Evolutionary conservation across 2,113 vertebrate species (phyloP).

Genomic region (Sialia sialis): DNA sequence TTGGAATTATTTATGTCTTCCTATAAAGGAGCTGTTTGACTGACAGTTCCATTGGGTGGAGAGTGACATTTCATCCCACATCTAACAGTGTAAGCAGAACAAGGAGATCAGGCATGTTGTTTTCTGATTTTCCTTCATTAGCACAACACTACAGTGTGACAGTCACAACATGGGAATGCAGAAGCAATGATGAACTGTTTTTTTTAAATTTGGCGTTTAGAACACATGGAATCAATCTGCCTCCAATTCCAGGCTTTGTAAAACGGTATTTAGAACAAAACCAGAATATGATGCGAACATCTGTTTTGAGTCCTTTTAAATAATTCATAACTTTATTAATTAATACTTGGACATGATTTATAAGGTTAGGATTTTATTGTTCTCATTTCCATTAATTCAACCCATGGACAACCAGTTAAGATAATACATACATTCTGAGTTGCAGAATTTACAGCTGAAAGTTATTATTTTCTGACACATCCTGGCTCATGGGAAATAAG

Average conservation of each 20-base stretch:
- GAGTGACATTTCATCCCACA: background rate
- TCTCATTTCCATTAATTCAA: conserved; percentile 21
- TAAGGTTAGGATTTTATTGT: background rate
- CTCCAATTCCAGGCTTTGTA: background rate
- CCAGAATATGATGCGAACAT: background rate
- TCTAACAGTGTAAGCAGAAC: background rate
- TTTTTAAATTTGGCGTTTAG: background rate
- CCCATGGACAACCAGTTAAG: background rate
- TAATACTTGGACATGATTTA: background rate
- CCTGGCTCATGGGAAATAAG: background rate
- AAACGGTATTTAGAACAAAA: background rate
- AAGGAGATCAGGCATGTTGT: background rate
- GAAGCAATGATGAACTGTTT: background rate
- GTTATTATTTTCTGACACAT: conserved; percentile 19
- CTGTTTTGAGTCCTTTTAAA: conserved; percentile 9
- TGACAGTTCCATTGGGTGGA: background rate
- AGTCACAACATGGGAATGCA: background rate
- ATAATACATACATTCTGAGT: background rate
- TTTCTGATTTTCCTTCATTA: background rate
- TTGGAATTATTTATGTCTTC: background rate
- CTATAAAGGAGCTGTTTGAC: background rate
- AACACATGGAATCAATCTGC: background rate
- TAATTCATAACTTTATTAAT: conserved; percentile 16
- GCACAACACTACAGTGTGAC: background rate
- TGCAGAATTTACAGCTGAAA: conserved; percentile 17